phyloP scores from a whole-genome alignment of 2,888 invertebrate genomes.

The Cyclophora albipunctata region DNA sequence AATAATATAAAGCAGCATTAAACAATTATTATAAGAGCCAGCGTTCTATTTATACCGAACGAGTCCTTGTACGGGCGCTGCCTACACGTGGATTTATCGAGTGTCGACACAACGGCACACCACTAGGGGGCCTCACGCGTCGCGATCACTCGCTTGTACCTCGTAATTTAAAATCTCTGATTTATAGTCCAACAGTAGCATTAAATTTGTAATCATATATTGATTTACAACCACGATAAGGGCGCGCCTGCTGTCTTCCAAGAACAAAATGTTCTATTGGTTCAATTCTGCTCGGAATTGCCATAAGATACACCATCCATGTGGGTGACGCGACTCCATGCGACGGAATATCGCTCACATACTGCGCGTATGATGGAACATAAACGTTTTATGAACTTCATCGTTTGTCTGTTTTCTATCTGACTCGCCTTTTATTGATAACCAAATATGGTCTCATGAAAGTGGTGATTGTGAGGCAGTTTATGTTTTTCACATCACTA shows the following conservation, averaged over 20 bases:
- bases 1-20: conserved; percentile 20
- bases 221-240: conserved; percentile 73
- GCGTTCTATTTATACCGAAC: conserved; percentile 23
- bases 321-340: conserved; percentile 21
- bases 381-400: no score
- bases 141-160: conserved; percentile 62
- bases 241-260: conserved; percentile 60
- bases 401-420: no score
- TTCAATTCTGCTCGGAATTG: conserved; percentile 47
- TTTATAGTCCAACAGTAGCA: conserved; percentile 74
- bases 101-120: conserved; percentile 64
- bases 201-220: conserved; percentile 76
- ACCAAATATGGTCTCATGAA: no score
- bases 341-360: neutral
- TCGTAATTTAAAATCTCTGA: conserved; percentile 73
- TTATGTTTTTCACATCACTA: no score
- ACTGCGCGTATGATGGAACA: conserved; percentile 11
- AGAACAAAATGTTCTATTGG: conserved; percentile 53
- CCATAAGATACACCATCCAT: conserved; percentile 29
- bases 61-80: conserved; percentile 5
- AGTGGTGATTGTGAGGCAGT: no score
- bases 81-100: conserved; percentile 48
- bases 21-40: conserved; percentile 36
- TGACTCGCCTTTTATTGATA: no score
- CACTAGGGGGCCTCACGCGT: conserved; percentile 74